These are phyloP conservation scores for Smithornis capensis DNA, from an alignment of 2,113 vertebrate genomes.

Conservation along the genomic window DNA sequence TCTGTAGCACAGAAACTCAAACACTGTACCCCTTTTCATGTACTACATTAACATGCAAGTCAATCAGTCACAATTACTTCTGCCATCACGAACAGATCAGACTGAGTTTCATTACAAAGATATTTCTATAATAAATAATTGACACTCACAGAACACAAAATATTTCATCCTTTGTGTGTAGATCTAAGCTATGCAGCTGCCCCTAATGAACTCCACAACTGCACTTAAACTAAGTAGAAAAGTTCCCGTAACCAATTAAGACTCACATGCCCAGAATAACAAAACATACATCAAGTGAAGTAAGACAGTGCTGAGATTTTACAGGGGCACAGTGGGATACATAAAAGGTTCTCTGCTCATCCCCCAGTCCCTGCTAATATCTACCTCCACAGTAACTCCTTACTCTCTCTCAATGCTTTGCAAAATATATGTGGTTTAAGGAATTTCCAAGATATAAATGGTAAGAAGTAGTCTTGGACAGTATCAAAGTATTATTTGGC, in stretches of 20 bases:
- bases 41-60: not conserved
- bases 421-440: not conserved
- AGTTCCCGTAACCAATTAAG: not conserved
- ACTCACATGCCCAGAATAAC: not conserved
- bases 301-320: not conserved
- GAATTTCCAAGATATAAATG: not conserved
- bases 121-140: not conserved
- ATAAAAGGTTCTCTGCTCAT: not conserved
- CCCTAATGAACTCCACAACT: not conserved
- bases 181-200: not conserved
- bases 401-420: not conserved
- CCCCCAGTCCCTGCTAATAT: not conserved
- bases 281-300: not conserved
- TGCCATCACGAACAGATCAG: not conserved
- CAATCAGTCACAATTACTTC: not conserved
- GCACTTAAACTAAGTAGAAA: not conserved
- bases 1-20: not conserved
- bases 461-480: not conserved
- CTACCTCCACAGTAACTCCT: not conserved
- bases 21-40: not conserved
- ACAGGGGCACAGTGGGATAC: not conserved
- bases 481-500: not conserved
- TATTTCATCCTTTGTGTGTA: not conserved
- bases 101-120: not conserved
- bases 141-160: not conserved